phyloP scores from a whole-genome alignment of 2,888 invertebrate species.

The Cantharis rustica region DNA sequence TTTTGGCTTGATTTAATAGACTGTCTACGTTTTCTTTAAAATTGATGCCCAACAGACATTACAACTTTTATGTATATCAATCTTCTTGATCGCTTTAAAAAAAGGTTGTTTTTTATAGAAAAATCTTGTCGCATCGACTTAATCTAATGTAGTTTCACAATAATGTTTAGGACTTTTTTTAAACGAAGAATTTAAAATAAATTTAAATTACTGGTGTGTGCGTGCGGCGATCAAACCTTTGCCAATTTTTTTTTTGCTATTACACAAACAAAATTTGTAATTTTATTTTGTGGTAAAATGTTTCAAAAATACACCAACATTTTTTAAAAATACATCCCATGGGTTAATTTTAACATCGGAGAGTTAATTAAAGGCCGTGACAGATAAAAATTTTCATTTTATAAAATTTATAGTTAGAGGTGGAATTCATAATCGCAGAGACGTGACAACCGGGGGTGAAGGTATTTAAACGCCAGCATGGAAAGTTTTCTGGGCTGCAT shows the following conservation, averaged over 20 bases:
- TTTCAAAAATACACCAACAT: background rate
- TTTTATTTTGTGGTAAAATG: background rate
- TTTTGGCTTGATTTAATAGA: constrained; percentile 21
- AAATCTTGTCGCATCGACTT: background rate
- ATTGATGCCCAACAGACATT: constrained; percentile 22
- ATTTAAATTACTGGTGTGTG: background rate
- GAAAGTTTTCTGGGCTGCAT: background rate
- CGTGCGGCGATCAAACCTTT: background rate
- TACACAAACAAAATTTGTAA: background rate
- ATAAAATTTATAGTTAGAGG: background rate
- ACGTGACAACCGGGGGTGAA: background rate
- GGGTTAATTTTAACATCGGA: background rate
- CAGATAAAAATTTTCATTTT: no score
- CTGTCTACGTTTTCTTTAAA: constrained; percentile 14
- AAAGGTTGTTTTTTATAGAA: background rate
- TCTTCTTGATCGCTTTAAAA: constrained; percentile 1
- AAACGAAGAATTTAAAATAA: background rate
- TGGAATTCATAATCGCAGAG: background rate
- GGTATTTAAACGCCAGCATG: no score
- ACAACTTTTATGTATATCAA: constrained; percentile 16
- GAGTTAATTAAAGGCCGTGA: background rate
- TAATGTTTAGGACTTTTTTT: background rate
- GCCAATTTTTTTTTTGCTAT: background rate
- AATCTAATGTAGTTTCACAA: background rate
- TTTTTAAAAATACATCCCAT: background rate